Percentiles rank a stretch among this genome's conserved stretches.
Conservation (phyloP, 1,140 invertebrate species). For the Zaprionus gabonicus region DNA sequence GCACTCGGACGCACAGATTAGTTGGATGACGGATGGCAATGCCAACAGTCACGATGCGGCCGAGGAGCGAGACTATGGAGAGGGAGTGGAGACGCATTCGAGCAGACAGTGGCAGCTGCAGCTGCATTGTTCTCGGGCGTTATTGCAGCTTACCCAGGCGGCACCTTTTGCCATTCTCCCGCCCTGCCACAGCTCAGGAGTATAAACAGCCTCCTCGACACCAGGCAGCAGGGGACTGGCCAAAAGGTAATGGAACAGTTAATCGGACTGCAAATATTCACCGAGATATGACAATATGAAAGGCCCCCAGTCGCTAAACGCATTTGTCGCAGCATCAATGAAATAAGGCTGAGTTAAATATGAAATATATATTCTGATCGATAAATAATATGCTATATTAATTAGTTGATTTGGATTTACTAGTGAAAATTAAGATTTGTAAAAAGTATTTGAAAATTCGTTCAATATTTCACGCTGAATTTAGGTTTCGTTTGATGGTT, state of each 20-base stretch:
- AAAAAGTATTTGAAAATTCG: no score
- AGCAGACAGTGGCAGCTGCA: constrained; percentile 12
- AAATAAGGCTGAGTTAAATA: not conserved
- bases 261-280: constrained; percentile 16
- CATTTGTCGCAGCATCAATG: not conserved
- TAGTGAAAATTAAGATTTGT: no score
- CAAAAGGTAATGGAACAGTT: constrained; percentile 21
- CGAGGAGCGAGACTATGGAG: no score
- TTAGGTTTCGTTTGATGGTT: no score
- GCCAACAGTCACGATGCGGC: constrained; percentile 23
- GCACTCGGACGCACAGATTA: constrained; percentile 37
- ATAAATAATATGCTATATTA: no score
- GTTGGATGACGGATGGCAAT: constrained; percentile 46
- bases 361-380: no score
- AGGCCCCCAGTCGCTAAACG: not conserved
- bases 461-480: no score
- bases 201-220: not conserved
- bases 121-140: constrained; percentile 21
- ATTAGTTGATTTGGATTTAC: no score
- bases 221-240: not conserved
- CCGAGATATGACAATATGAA: not conserved
- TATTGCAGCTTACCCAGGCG: constrained; percentile 7
- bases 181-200: not conserved
- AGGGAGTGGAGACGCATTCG: not conserved
- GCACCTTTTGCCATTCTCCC: not conserved